phyloP scores from a whole-genome alignment of 2,797 vertebrate genomes.

The Pogoniulus pusillus region DNA sequence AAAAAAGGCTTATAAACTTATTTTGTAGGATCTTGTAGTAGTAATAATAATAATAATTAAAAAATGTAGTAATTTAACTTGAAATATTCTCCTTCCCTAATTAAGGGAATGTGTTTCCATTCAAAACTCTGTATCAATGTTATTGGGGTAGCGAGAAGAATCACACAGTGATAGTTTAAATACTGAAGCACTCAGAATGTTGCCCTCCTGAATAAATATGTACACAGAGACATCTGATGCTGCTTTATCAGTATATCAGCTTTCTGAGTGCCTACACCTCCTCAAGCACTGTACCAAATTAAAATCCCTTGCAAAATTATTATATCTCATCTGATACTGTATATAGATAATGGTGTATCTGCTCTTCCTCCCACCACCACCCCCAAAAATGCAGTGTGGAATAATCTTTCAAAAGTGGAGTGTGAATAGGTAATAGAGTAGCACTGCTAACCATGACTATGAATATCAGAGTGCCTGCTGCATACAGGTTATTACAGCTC shows the following conservation, averaged over 20 bases:
- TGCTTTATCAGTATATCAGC: background rate
- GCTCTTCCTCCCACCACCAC: accelerated
- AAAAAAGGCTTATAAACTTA: background rate
- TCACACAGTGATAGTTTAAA: background rate
- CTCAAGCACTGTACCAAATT: background rate
- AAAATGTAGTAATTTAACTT: background rate
- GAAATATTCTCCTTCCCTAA: background rate
- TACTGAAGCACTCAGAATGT: background rate
- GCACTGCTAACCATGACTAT: background rate
- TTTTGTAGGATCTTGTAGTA: background rate
- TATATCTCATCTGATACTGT: background rate
- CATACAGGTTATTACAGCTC: background rate
- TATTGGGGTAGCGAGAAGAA: background rate
- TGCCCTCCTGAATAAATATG: background rate
- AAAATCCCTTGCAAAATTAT: background rate
- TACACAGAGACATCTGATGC: background rate
- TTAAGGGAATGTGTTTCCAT: background rate
- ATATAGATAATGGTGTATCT: background rate
- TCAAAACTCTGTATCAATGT: background rate
- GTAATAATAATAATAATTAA: background rate
- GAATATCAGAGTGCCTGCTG: background rate
- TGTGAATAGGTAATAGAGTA: background rate
- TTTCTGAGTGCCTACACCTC: background rate
- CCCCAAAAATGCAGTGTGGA: background rate
- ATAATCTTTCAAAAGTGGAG: background rate